These are phyloP conservation scores for Conus ventricosus DNA, from an alignment of 1,140 invertebrate species.

Conservation along the genomic window DNA sequence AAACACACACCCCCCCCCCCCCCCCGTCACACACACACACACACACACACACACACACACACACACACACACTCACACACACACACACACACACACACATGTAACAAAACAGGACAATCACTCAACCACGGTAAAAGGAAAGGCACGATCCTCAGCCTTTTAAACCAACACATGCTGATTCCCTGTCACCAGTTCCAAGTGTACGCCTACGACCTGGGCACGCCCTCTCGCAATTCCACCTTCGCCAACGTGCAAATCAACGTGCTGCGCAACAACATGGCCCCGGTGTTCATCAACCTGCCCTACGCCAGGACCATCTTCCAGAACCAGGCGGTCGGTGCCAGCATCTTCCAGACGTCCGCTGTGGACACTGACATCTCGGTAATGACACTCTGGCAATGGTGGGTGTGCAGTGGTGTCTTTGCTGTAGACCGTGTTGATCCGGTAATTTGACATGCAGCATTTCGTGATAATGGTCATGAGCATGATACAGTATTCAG, in stretches of 20 bases:
- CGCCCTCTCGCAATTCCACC: constrained; percentile 86
- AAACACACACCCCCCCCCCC: too few species aligned
- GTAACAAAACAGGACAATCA: too few species aligned
- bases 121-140: too few species aligned
- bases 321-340: constrained; percentile 43
- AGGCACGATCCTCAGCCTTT: not conserved
- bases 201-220: constrained; percentile 84
- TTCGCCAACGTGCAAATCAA: constrained; percentile 79
- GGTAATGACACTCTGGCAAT: constrained; percentile 34
- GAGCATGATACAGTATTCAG: too few species aligned
- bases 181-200: constrained; percentile 41
- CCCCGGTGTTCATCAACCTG: constrained; percentile 46
- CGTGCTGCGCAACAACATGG: constrained; percentile 50
- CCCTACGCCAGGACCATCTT: constrained; percentile 48
- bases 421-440: too few species aligned
- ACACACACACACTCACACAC: too few species aligned
- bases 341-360: constrained; percentile 46
- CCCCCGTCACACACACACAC: too few species aligned
- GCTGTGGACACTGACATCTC: constrained; percentile 49
- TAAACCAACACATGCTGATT: constrained; percentile 5
- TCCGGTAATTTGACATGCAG: too few species aligned
- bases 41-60: too few species aligned
- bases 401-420: too few species aligned
- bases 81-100: too few species aligned
- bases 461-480: too few species aligned